Percentiles rank a stretch among this genome's conserved stretches.
Evolutionary conservation across 2,888 invertebrate species (phyloP).

Genomic region (Bembecia ichneumoniformis): DNA sequence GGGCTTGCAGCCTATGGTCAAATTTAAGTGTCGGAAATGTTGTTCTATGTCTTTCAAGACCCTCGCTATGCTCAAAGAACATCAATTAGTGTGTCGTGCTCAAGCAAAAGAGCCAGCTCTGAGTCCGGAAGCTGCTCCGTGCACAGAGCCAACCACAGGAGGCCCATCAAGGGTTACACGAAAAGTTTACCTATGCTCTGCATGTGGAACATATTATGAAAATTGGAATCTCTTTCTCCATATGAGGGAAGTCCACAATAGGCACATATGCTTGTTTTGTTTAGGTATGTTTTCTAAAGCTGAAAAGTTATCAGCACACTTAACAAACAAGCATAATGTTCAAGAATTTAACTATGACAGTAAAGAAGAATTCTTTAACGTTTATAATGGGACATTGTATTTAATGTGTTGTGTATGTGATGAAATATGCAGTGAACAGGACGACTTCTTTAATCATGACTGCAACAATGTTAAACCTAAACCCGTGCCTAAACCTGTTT

Average conservation of each 20-base stretch:
- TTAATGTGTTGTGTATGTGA: conserved; percentile 87
- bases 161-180: conserved; percentile 77
- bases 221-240: conserved; percentile 90
- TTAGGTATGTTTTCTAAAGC: conserved; percentile 86
- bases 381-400: conserved; percentile 78
- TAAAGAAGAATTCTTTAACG: conserved; percentile 77
- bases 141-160: conserved; percentile 38
- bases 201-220: conserved; percentile 87
- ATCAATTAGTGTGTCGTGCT: conserved; percentile 75
- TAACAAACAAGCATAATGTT: conserved; percentile 83
- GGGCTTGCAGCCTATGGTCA: conserved; percentile 79
- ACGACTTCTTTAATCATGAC: conserved; percentile 82
- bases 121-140: conserved; percentile 48
- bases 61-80: conserved; percentile 77
- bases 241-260: conserved; percentile 85
- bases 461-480: conserved; percentile 71
- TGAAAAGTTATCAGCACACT: conserved; percentile 83
- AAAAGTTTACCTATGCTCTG: conserved; percentile 85
- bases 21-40: conserved; percentile 83
- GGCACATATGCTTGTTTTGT: conserved; percentile 87
- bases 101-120: conserved; percentile 53
- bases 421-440: conserved; percentile 81
- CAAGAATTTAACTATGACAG: conserved; percentile 78
- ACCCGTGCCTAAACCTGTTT: conserved; percentile 52
- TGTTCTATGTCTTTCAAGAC: conserved; percentile 77